Base-by-base conservation (phyloP, 2,888 invertebrate species). In the Sinohyriopsis cumingii region DNA sequence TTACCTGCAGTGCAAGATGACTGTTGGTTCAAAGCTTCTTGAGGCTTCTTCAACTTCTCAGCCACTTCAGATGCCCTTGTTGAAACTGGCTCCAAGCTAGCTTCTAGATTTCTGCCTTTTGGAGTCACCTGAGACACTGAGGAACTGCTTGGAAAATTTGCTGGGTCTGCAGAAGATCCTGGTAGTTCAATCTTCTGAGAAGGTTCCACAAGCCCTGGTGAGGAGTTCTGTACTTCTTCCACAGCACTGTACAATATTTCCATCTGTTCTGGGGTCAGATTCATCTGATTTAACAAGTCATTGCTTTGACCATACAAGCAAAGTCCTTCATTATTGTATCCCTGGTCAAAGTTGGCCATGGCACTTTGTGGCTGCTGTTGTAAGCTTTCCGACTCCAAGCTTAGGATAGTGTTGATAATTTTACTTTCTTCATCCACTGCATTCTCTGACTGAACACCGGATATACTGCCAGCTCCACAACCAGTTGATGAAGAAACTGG, bases 401-500 rank as follows among this genome's bases (percentile, higher is more conserved):
- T 87, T 20, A 87, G 72, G 57, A 87, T 86, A 7, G 86, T 84
- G 68, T 84, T 84, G 59, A 87, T 85, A 28, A 87, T 83, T 64
- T 78, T 82, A 72, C 81, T 84, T 60, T 85, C 85, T 66, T 83
- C 82, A 73, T 86, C 85, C 24, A 55, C 60, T 18, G 69, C 55
- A 24, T 57, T 69, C 54, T 66, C 67, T 59, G 71, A 33, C 25
- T 22, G 24, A 53, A 55, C 19, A 19, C 53, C 54, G n/a, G 63
- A 63, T 24, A 63, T 25, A 5, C 24, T 6, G n/a, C 24, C 24
- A 63, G 24, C 63, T 33, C 63, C 63, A 24, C 24, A 54, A 28
- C 63, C 63, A n/a, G 63, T 19, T n/a, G 63, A 63, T 19, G 25
- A 63, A 33, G 63, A 53, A 19, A 24, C 63, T 20, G 55, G 24